Percentiles rank a stretch among this genome's conserved stretches.
These are phyloP conservation scores for Apeira syringaria DNA, from an alignment of 2,888 invertebrate species.

Conservation along the genomic window DNA sequence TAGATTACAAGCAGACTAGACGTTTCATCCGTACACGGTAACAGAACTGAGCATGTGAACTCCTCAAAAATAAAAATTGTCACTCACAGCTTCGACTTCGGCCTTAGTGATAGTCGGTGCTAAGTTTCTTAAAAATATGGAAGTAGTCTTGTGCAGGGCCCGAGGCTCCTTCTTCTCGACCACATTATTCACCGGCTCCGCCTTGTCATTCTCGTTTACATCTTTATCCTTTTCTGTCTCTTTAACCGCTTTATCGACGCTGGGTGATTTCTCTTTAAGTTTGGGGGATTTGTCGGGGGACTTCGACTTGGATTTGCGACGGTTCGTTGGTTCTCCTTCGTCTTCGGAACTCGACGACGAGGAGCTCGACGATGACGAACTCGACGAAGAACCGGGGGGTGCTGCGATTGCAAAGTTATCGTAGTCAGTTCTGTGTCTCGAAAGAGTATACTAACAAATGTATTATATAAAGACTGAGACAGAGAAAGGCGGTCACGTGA, in stretches of 20 bases:
- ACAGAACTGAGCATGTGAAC: too few relatives aligned
- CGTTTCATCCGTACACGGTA: too few relatives aligned
- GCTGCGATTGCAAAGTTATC: constrained; percentile 41
- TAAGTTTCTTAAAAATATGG: constrained; percentile 97
- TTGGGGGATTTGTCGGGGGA: constrained; percentile 71
- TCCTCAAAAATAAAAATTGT: not conserved
- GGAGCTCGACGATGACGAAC: constrained; percentile 78
- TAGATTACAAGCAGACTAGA: too few relatives aligned
- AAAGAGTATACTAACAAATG: not conserved
- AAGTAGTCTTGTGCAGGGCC: constrained; percentile 96
- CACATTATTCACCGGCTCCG: constrained; percentile 78
- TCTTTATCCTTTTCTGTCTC: constrained; percentile 56
- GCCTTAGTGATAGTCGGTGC: constrained; percentile 98
- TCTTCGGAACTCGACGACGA: constrained; percentile 80
- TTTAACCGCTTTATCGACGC: constrained; percentile 50
- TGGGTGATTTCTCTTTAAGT: constrained; percentile 60
- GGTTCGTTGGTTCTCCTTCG: constrained; percentile 63
- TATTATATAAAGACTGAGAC: too few relatives aligned
- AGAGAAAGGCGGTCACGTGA: constrained; percentile 7
- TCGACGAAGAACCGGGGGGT: constrained; percentile 77
- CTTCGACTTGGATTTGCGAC: constrained; percentile 62
- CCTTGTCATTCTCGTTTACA: constrained; percentile 69
- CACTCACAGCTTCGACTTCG: constrained; percentile 96
- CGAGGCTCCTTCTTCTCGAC: constrained; percentile 81
- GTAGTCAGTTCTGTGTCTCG: not conserved